Base-by-base conservation (phyloP, 1,140 invertebrate genomes). In the Drosophila paulistorum region DNA sequence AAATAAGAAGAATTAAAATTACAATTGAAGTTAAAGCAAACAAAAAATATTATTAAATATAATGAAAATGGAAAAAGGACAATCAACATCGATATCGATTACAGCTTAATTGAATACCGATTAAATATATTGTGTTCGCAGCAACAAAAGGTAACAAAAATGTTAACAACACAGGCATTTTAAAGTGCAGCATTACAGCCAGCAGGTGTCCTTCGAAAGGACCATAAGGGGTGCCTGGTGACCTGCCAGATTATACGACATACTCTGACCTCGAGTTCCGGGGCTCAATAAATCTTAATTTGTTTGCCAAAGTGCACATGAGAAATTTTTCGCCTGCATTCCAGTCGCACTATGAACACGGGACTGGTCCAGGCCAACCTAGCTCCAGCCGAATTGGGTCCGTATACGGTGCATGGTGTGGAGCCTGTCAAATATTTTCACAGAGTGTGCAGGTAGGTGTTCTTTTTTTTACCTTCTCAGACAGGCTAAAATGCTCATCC, bases 291-390 rank as follows among this genome's bases (percentile, higher is more conserved):
- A 87, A 89, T 87, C 84, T 89, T 89, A 87, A 89, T 87, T 87
- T 83, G 83, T 80, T 89, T 89, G 83, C 76, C 73, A 82, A 87
- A 83, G 76, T 82, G 83, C 83, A 86, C 83, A 87, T 86, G 79
- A 79, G 72, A 73, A 71, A 82, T 82, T 83, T 79, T 71, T 65
- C 68, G 68, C 71, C 72, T 73, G 65, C 79, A 83, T 71, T 77
- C 63, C 57, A 35, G 42, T 9, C 60, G 20, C 37, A 48, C 17
- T n/a, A 42, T 61, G n/a, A 41, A 61, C 30, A 39, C n/a, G 3
- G 7, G 54, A 65, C 13, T 54, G 45, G 48, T 5, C 59, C 37
- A 11, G 3, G 33, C 23, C 23, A 55, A 6, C 7, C 17, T 9
- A 20, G 45, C 23, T 2, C 17, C 20, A 3, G 17, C 45, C 17